A percentile compares a stretch with the other conserved stretches of the same genome.
phyloP scores from a whole-genome alignment of 1,140 invertebrate genomes.

The Batillaria attramentaria region DNA sequence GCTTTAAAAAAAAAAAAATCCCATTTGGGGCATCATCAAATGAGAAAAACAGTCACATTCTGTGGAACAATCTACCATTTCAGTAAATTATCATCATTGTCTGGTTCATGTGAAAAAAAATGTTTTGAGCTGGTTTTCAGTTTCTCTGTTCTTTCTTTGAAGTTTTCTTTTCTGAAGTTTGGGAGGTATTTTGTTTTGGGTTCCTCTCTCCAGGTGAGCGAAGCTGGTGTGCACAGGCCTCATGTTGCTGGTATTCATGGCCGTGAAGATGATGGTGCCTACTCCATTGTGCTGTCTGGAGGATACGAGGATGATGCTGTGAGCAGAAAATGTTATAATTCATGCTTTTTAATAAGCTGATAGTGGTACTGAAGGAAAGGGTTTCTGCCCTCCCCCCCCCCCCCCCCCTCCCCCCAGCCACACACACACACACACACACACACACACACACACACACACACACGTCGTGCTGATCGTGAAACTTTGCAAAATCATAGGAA shows the following conservation, averaged over 20 bases:
- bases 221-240: conserved; percentile 86
- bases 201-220: conserved; percentile 86
- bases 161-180: background rate
- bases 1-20: background rate
- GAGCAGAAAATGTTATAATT: conserved; percentile 31
- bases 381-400: too few species aligned
- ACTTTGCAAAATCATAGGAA: too few species aligned
- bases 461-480: too few species aligned
- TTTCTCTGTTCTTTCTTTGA: background rate
- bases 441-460: too few species aligned
- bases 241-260: conserved; percentile 90
- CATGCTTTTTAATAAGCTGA: conserved; percentile 22
- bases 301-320: conserved; percentile 88
- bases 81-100: background rate
- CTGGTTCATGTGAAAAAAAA: background rate
- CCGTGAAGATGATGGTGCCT: conserved; percentile 84
- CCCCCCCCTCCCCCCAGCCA: too few species aligned
- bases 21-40: background rate
- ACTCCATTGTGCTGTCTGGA: conserved; percentile 87
- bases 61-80: background rate
- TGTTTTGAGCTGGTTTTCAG: background rate
- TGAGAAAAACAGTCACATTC: background rate
- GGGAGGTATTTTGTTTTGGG: conserved; percentile 36
- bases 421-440: too few species aligned
- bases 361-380: too few species aligned